A percentile compares a stretch with the other conserved stretches of the same genome.
Evolutionary conservation across 2,113 vertebrate species (phyloP).

Genomic region (Pavo muticus): DNA sequence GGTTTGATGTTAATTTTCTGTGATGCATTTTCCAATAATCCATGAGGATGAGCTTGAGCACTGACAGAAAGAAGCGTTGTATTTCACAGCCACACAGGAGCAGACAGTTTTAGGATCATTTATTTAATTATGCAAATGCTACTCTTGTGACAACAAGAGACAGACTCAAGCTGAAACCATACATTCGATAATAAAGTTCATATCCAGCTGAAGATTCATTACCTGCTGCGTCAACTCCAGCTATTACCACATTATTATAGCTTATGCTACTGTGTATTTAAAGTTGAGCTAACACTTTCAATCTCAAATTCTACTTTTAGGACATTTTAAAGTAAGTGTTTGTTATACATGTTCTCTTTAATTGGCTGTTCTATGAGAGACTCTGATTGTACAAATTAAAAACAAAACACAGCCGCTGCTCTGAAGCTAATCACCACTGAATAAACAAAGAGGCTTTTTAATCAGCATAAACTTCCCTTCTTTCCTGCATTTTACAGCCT

Average conservation of each 20-base stretch:
- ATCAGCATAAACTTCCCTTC: constrained; percentile 56
- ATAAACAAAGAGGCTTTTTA: constrained; percentile 61
- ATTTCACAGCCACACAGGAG: constrained; percentile 70
- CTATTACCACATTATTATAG: constrained; percentile 35
- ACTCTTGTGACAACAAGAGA: constrained; percentile 74
- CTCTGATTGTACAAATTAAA: background rate
- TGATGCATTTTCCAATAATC: constrained; percentile 54
- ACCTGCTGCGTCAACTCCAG: constrained; percentile 45
- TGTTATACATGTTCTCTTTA: constrained; percentile 26
- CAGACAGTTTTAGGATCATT: constrained; percentile 74
- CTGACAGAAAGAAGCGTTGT: constrained; percentile 65
- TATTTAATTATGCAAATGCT: constrained; percentile 79
- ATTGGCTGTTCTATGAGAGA: constrained; percentile 16
- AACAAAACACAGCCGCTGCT: constrained; percentile 26
- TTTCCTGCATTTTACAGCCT: constrained; percentile 21
- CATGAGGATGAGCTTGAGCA: constrained; percentile 43
- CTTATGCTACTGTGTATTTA: constrained; percentile 21
- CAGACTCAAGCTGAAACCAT: constrained; percentile 61
- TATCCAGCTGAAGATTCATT: constrained; percentile 62
- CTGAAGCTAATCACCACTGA: constrained; percentile 22
- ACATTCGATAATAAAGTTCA: constrained; percentile 67
- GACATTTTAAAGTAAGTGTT: constrained; percentile 29
- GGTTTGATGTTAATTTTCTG: constrained; percentile 60
- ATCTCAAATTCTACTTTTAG: constrained; percentile 47
- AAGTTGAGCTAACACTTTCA: constrained; percentile 41